Conservation (phyloP, 2,113 vertebrate genomes). For the Bos indicus region DNA sequence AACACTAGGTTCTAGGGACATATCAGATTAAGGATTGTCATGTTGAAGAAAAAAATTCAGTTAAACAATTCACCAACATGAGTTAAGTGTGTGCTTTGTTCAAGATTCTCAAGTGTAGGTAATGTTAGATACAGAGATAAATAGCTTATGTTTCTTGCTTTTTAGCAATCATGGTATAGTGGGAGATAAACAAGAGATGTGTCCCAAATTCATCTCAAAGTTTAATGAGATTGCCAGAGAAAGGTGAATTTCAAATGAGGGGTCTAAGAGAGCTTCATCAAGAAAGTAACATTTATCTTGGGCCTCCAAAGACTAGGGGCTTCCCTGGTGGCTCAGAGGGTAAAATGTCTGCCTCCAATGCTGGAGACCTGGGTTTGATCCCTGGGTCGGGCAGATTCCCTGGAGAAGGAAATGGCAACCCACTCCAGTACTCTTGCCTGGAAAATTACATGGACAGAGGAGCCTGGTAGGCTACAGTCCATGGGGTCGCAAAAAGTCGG, state of each 20-base stretch:
- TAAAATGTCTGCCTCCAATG: neutral
- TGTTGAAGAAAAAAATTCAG: neutral
- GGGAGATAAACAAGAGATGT: neutral
- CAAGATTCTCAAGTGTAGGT: neutral
- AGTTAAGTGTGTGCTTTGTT: neutral
- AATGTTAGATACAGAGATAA: neutral
- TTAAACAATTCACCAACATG: neutral
- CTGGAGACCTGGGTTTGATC: neutral
- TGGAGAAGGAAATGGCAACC: neutral
- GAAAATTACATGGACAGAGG: neutral
- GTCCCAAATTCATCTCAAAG: neutral
- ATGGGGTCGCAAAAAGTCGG: neutral
- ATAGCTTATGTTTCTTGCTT: neutral
- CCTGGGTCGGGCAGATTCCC: neutral
- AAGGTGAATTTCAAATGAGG: neutral
- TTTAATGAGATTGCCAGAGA: neutral
- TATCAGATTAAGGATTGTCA: neutral
- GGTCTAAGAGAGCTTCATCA: neutral
- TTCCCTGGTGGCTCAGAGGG: neutral
- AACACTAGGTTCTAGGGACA: neutral
- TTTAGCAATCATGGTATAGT: neutral
- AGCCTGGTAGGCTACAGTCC: neutral
- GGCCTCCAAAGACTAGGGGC: neutral
- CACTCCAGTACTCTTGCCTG: neutral
- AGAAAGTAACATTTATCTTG: constrained; percentile 8